phyloP scores from a whole-genome alignment of 1,140 invertebrate genomes.

The Bombus turneri region DNA sequence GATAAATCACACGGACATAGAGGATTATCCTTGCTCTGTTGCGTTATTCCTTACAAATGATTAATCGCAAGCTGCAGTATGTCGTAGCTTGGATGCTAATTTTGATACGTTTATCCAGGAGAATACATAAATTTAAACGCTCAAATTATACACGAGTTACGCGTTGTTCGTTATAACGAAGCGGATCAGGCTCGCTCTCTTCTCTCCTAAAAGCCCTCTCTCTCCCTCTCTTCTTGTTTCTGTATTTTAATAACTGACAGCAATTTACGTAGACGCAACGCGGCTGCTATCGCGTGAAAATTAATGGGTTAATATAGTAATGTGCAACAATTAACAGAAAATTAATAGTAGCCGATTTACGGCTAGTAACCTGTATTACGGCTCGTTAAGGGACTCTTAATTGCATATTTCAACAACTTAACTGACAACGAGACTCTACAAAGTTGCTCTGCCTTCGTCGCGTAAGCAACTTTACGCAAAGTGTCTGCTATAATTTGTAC shows the following conservation, averaged over 20 bases:
- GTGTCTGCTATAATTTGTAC: background rate
- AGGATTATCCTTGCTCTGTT: too few species aligned
- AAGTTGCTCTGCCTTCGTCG: background rate
- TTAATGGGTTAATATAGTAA: background rate
- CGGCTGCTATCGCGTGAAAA: background rate
- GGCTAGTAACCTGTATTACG: background rate
- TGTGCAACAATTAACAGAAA: background rate
- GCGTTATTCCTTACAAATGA: too few species aligned
- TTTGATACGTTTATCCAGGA: too few species aligned
- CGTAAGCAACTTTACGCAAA: background rate
- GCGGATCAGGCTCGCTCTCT: too few species aligned
- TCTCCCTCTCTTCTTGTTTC: too few species aligned
- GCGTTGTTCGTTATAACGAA: too few species aligned
- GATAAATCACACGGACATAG: too few species aligned
- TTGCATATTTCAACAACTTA: background rate
- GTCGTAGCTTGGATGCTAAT: too few species aligned
- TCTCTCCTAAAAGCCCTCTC: too few species aligned
- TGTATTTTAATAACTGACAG: background rate
- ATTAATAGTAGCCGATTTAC: constrained; percentile 12
- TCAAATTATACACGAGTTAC: too few species aligned
- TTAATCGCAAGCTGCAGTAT: too few species aligned
- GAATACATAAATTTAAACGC: too few species aligned
- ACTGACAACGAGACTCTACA: background rate
- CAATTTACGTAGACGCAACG: background rate
- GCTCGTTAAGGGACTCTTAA: background rate